A percentile compares a stretch with the other conserved stretches of the same genome.
These are phyloP conservation scores for Caradrina clavipalpis DNA, from an alignment of 2,888 invertebrate species.

Conservation along the genomic window DNA sequence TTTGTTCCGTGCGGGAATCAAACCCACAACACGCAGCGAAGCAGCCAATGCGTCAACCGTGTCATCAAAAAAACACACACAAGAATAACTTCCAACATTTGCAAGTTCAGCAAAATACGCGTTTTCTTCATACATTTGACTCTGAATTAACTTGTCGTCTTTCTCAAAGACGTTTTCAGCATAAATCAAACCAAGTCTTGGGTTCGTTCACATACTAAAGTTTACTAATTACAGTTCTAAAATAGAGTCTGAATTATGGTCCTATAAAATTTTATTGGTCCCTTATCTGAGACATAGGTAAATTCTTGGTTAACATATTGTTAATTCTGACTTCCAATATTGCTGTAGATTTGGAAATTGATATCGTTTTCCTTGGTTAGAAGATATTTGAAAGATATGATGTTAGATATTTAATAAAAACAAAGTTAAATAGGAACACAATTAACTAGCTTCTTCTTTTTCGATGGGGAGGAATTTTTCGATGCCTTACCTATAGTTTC, in stretches of 20 bases:
- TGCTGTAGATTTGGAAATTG: neutral
- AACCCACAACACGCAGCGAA: no score
- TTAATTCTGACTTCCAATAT: constrained; percentile 14
- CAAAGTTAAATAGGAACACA: no score
- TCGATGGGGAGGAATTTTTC: no score
- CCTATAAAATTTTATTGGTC: constrained; percentile 44
- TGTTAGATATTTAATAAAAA: no score
- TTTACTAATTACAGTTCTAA: constrained; percentile 54
- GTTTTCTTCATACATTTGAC: constrained; percentile 40
- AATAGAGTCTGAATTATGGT: constrained; percentile 47
- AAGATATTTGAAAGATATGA: neutral
- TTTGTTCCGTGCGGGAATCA: no score
- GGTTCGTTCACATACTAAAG: constrained; percentile 48
- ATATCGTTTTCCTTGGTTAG: neutral
- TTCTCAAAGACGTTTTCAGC: constrained; percentile 44
- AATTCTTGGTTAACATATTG: constrained; percentile 22
- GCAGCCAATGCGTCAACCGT: no score
- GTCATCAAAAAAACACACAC: constrained; percentile 4
- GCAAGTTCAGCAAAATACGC: constrained; percentile 42
- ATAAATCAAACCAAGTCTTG: constrained; percentile 53
- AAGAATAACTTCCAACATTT: constrained; percentile 43
- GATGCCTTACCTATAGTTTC: no score
- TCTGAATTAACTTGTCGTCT: constrained; percentile 43
- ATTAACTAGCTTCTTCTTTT: no score
- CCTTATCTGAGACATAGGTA: constrained; percentile 39